These are phyloP conservation scores for Tragelaphus buxtoni DNA, from an alignment of 2,113 vertebrate species.

Conservation along the genomic window DNA sequence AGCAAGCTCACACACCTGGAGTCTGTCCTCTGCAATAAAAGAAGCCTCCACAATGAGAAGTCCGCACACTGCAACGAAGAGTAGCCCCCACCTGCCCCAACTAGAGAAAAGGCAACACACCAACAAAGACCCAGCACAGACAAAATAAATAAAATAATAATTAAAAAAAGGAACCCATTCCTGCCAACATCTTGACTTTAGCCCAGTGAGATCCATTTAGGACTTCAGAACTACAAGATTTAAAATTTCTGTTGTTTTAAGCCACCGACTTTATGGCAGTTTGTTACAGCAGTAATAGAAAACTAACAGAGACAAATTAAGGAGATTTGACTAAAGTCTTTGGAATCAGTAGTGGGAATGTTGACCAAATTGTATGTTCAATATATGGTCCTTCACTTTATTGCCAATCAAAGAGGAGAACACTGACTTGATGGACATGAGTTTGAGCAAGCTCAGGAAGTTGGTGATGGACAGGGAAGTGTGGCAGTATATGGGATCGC, in stretches of 20 bases:
- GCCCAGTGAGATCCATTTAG: neutral
- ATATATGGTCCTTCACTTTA: neutral
- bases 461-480: neutral
- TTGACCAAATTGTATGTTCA: neutral
- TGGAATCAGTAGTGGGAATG: neutral
- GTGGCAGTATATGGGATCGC: neutral
- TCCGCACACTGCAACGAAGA: neutral
- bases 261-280: neutral
- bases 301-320: neutral
- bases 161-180: neutral
- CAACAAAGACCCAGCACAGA: neutral
- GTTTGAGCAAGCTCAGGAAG: neutral
- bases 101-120: neutral
- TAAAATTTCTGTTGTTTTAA: neutral
- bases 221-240: neutral
- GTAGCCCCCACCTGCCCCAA: neutral
- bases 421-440: neutral
- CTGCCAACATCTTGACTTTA: neutral
- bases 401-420: neutral
- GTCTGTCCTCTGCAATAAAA: neutral
- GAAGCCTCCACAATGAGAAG: neutral
- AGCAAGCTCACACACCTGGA: neutral
- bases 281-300: neutral
- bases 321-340: neutral
- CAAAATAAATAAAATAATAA: neutral